Evolutionary conservation across 2,113 vertebrate species (phyloP).

Genomic region (Danionella cerebrum): DNA sequence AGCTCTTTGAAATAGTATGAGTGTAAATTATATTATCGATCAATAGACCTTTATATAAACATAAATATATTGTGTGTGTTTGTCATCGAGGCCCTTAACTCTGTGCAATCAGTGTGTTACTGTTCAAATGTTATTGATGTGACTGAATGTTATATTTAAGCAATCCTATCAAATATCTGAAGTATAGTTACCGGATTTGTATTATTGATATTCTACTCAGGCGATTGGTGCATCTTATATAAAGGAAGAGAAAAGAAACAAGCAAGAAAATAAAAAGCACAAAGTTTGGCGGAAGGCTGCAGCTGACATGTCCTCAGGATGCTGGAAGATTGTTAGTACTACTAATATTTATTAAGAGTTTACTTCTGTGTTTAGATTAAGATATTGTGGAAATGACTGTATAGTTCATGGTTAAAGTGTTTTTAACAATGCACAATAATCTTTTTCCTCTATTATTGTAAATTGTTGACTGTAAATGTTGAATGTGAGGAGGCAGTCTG

Average conservation of each 20-base stretch:
- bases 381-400: constrained; percentile 45
- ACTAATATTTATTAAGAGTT: not conserved
- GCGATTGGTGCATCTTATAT: constrained; percentile 25
- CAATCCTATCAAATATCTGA: constrained; percentile 21
- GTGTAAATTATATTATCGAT: constrained; percentile 32
- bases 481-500: constrained; percentile 36
- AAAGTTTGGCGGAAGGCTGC: constrained; percentile 4
- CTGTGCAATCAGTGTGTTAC: constrained; percentile 53
- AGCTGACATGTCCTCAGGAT: not conserved
- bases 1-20: constrained; percentile 31
- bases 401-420: constrained; percentile 42
- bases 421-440: constrained; percentile 29
- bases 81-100: constrained; percentile 46
- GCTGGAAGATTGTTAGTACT: constrained; percentile 13
- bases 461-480: constrained; percentile 32
- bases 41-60: constrained; percentile 11
- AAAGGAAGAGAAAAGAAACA: constrained; percentile 30
- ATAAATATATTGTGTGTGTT: constrained; percentile 15
- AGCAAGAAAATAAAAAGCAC: constrained; percentile 7
- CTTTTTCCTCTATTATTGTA: constrained; percentile 43
- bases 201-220: constrained; percentile 24
- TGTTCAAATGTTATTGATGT: constrained; percentile 38
- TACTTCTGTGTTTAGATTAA: constrained; percentile 16
- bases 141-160: constrained; percentile 60
- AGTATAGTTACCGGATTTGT: constrained; percentile 3